Base-by-base conservation (phyloP, 2,888 invertebrate species). In the Nemotelus nigrinus region DNA sequence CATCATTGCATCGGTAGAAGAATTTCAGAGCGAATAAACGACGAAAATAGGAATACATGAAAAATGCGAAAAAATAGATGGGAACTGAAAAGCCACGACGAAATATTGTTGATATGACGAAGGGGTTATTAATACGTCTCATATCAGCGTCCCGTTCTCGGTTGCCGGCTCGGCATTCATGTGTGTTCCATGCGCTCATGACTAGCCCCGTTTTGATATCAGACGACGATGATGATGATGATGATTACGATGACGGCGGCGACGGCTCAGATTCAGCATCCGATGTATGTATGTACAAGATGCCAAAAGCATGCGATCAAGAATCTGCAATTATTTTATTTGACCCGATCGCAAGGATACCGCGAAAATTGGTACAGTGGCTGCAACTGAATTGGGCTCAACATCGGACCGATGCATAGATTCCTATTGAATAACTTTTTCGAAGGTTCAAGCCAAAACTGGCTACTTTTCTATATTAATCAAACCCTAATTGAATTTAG, bases 61-160 rank as follows among this genome's bases (percentile, higher is more conserved):
- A 60, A 60, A 60, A n/a, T n/a, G 60, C 25, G 25, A 43, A 70
- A 55, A 70, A 70, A 39, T 55, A 43, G 39, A 70, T 53, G 70
- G 25, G 55, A 67, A 55, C 70, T 68, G 55, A 70, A 70, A 70
- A 70, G 70, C 70, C 70, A 70, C 70, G 44, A 70, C 70, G 70
- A 70, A 70, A 70, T 70, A 53, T 41, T 58, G 47, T 72, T 63
- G 60, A 60, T 74, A 60, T 74, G 63, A 50, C 41, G 74, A 74
- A 63, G 74, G 63, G 71, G 58, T 72, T 72, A 72, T 72, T 72
- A 72, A 72, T 72, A 58, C 58, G 45, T 53, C 53, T 5, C 53
- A 70, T 47, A 70, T 67, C 48, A 53, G 25, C 25, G 25, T 25
- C 25, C 25, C 25, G 25, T 25, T 25, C 25, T 25, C 25, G 25